These are phyloP conservation scores for Pristionchus fissidentatus DNA, from an alignment of 2,888 invertebrate genomes.

Conservation along the genomic window DNA sequence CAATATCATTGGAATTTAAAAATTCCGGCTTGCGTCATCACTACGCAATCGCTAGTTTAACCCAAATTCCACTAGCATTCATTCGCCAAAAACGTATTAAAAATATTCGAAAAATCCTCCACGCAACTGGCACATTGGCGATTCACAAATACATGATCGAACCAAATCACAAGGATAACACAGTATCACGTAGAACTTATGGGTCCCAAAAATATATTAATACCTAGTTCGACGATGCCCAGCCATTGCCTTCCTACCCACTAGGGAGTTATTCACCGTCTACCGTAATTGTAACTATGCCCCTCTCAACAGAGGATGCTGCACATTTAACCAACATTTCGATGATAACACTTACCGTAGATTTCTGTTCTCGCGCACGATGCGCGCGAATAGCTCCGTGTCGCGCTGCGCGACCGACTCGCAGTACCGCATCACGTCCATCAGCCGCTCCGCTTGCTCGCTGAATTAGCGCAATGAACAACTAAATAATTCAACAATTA, in stretches of 20 bases:
- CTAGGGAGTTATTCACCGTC: too few relatives aligned
- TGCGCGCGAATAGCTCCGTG: conserved; percentile 29
- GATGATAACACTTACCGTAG: conserved; percentile 21
- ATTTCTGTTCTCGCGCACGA: conserved; percentile 30
- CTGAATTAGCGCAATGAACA: not conserved
- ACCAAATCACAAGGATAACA: too few relatives aligned
- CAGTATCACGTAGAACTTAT: too few relatives aligned
- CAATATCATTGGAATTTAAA: not conserved
- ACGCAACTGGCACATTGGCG: too few relatives aligned
- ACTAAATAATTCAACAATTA: not conserved
- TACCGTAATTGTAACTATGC: too few relatives aligned
- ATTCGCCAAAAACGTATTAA: too few relatives aligned
- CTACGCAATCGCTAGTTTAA: not conserved
- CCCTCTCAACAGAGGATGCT: not conserved
- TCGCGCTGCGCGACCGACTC: conserved; percentile 40
- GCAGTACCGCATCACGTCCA: conserved; percentile 47
- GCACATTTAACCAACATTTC: not conserved
- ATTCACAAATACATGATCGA: too few relatives aligned
- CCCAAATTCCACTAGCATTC: not conserved
- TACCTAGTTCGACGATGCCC: too few relatives aligned
- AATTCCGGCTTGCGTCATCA: not conserved
- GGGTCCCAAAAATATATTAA: too few relatives aligned
- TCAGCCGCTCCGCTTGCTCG: conserved; percentile 28
- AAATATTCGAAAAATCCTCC: too few relatives aligned
- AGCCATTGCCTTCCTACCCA: too few relatives aligned